phyloP scores from a whole-genome alignment of 2,888 invertebrate species.

The Drosophila nr. perissopoda region DNA sequence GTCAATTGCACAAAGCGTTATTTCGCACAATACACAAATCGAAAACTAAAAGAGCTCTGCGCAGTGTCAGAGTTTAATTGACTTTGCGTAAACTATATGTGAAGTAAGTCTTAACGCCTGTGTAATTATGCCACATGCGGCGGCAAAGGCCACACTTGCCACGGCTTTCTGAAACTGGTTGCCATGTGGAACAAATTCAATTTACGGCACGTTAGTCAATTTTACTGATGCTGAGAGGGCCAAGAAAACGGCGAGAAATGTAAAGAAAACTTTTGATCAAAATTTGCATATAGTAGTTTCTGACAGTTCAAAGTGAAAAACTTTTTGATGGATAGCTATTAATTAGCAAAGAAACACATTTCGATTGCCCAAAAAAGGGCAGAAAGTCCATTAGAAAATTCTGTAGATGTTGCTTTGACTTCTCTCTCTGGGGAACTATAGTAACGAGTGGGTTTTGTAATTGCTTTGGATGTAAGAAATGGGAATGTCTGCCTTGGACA shows the following conservation, averaged over 20 bases:
- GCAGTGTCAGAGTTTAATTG: constrained; percentile 65
- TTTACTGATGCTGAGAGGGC: constrained; percentile 16
- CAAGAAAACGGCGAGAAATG: constrained; percentile 50
- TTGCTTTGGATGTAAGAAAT: constrained; percentile 19
- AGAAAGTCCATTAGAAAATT: constrained; percentile 3
- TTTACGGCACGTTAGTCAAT: constrained; percentile 41
- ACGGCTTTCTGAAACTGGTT: constrained; percentile 1
- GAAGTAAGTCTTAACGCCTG: constrained; percentile 42
- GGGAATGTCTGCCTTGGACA: constrained; percentile 30
- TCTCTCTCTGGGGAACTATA: constrained; percentile 32
- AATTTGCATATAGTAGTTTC: constrained; percentile 71
- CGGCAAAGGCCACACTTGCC: constrained; percentile 44
- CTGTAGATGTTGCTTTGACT: background rate
- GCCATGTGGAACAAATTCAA: constrained; percentile 67
- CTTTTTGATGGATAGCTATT: constrained; percentile 64
- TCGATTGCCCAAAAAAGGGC: constrained; percentile 33
- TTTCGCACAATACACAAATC: constrained; percentile 9
- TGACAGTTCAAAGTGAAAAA: constrained; percentile 70
- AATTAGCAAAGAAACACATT: constrained; percentile 61
- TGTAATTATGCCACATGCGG: constrained; percentile 77
- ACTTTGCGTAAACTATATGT: constrained; percentile 46
- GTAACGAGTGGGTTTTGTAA: constrained; percentile 18
- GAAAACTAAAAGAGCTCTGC: constrained; percentile 32
- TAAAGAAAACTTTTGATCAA: constrained; percentile 62
- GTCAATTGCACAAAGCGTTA: constrained; percentile 26